Evolutionary conservation across 2,113 vertebrate genomes (phyloP), one percentile per base, ranked within the genome.

Genomic region (Tupaia tana): DNA sequence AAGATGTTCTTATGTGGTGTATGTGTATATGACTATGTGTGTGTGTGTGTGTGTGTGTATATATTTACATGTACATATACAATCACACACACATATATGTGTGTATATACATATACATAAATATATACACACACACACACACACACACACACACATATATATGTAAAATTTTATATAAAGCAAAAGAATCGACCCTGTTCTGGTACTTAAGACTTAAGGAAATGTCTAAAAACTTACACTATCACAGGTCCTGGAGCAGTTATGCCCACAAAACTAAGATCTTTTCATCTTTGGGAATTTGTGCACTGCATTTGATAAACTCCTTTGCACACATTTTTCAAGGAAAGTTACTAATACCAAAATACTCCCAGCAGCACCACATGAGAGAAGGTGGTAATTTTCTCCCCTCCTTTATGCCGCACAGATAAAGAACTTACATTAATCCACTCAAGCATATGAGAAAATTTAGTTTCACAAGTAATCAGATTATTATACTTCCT

Each of bases 401-500:
- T 73, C 58, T 90, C 59, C 43, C 24, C 27, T 75, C 71, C 27
- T 84, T 93, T 86, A 63, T 86, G 29, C 43, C 77, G 2, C 18
- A 95, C 70, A 86, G 64, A 86, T 80, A 80, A 92, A 89, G 54
- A 90, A 63, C 67, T 89, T 79, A 89, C 90, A 95, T 89, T 58
- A 67, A 81, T 71, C 59, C 77, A 81, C 58, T 90, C 27, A 24
- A 81, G 25, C 8, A 1, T 34, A 74, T 34, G 27, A 94, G 58
- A 92, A 88, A 89, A 75, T 91, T 93, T 86, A 94, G 66, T 88
- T 93, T 96, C n/a, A 69, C 63, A 77, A 93, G 59, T 77, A 79
- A 92, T 92, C n/a, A 82, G 63, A 86, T 92, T 80, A 84, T 95
- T 90, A 83, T 58, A 63, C 25, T 82, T 34, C 70, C 81, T 86